phyloP scores from a whole-genome alignment of 2,888 invertebrate species.

The Branchellion lobata region DNA sequence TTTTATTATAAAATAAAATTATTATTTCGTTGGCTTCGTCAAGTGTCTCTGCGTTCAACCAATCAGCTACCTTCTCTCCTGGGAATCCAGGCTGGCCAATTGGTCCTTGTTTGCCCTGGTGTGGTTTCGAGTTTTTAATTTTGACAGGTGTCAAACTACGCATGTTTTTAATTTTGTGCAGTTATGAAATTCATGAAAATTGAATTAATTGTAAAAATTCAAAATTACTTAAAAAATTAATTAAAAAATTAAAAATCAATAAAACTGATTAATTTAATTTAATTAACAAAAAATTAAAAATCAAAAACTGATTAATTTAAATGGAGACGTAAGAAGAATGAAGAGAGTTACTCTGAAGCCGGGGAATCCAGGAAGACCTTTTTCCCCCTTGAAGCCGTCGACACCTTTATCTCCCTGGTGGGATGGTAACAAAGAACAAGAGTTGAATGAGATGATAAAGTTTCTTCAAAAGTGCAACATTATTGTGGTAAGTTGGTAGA shows the following conservation, averaged over 20 bases:
- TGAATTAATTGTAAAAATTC: too few species aligned
- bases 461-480: conserved; percentile 53
- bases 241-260: too few species aligned
- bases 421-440: not conserved
- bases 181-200: too few species aligned
- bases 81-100: conserved; percentile 47
- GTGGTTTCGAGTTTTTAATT: not conserved
- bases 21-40: not conserved
- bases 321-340: not conserved
- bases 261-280: conserved; percentile 3
- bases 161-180: too few species aligned
- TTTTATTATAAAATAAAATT: not conserved
- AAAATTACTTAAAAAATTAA: too few species aligned
- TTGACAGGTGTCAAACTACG: not conserved
- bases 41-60: too few species aligned
- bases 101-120: conserved; percentile 48
- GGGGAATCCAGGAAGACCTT: conserved; percentile 52
- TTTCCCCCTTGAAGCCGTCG: conserved; percentile 34
- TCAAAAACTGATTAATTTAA: not conserved
- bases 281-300: not conserved
- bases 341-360: conserved; percentile 50
- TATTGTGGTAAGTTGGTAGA: conserved; percentile 56
- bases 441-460: too few species aligned
- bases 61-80: conserved; percentile 43
- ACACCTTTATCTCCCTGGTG: conserved; percentile 24